Evolutionary conservation across 1,140 invertebrate genomes (phyloP).

Genomic region (Gyrodactylus bullatarudis): DNA sequence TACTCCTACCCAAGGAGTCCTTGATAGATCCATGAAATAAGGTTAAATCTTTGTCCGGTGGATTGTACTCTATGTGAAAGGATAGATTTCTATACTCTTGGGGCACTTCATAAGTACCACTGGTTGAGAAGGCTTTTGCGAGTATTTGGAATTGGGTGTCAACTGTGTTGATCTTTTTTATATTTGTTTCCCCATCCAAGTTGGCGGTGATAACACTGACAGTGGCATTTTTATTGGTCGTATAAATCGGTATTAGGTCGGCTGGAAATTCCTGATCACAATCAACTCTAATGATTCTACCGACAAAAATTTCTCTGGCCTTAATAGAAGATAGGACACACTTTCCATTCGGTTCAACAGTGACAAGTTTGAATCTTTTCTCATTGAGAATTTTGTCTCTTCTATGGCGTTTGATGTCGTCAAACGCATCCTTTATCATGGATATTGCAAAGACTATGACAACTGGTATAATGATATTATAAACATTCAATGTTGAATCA

Average conservation of each 20-base stretch:
- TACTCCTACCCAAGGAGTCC: background rate
- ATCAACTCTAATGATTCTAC: conserved; percentile 56
- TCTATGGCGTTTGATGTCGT: conserved; percentile 31
- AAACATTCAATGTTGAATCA: conserved; percentile 9
- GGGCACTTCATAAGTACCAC: conserved; percentile 13
- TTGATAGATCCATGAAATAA: conserved; percentile 3
- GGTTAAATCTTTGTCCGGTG: conserved; percentile 6
- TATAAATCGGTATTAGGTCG: conserved; percentile 44
- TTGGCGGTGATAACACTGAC: conserved; percentile 22
- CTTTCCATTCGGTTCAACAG: conserved; percentile 11
- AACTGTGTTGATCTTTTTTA: conserved; percentile 13
- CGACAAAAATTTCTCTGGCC: conserved; percentile 49
- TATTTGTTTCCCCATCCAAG: conserved; percentile 23
- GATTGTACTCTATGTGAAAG: background rate
- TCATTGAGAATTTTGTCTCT: conserved; percentile 14
- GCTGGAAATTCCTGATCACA: conserved; percentile 17
- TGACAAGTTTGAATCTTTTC: conserved; percentile 17
- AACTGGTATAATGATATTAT: conserved; percentile 35
- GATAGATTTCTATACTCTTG: background rate
- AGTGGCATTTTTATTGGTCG: conserved; percentile 19
- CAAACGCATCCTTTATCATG: conserved; percentile 72
- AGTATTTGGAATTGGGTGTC: conserved; percentile 11
- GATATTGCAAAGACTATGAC: conserved; percentile 57
- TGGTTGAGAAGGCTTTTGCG: conserved; percentile 33
- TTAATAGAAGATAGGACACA: conserved; percentile 44